phyloP scores from a whole-genome alignment of 2,888 invertebrate species.

The Schizotus pectinicornis region DNA sequence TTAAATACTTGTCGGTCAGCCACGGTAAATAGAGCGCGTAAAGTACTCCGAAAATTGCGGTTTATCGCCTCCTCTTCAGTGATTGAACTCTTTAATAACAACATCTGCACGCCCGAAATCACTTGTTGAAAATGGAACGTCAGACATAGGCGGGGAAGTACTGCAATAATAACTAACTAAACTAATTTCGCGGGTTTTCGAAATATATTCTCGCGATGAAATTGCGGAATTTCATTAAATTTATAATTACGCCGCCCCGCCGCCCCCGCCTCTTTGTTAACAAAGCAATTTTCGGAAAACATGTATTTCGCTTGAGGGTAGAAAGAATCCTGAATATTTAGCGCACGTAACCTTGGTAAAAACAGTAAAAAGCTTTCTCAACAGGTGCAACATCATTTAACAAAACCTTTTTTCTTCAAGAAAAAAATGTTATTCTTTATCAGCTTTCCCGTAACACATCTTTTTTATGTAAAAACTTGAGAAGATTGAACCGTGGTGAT shows the following conservation, averaged over 20 bases:
- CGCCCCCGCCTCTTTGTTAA: not conserved
- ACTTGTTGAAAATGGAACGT: not conserved
- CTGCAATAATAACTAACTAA: conserved; percentile 1
- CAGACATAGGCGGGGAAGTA: too few species aligned
- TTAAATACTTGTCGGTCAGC: conserved; percentile 25
- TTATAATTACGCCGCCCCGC: conserved; percentile 10
- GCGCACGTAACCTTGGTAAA: too few species aligned
- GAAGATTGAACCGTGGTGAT: too few species aligned
- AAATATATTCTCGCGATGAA: conserved; percentile 13
- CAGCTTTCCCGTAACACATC: too few species aligned
- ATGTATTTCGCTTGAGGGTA: not conserved
- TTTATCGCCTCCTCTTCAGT: conserved; percentile 1
- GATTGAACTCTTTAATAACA: conserved; percentile 12
- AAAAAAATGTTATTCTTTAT: too few species aligned
- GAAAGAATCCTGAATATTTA: too few species aligned
- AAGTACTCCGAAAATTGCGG: conserved; percentile 10
- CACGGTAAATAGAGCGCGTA: conserved; percentile 12
- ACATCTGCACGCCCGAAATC: not conserved
- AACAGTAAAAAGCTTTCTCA: too few species aligned
- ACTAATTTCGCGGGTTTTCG: conserved; percentile 2
- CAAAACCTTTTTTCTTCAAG: too few species aligned
- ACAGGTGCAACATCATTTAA: too few species aligned
- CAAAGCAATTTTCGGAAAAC: too few species aligned
- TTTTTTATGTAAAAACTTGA: too few species aligned
- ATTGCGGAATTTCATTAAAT: conserved; percentile 24